Evolutionary conservation across 2,888 invertebrate species (phyloP).

Genomic region (Koerneria pararmatus): DNA sequence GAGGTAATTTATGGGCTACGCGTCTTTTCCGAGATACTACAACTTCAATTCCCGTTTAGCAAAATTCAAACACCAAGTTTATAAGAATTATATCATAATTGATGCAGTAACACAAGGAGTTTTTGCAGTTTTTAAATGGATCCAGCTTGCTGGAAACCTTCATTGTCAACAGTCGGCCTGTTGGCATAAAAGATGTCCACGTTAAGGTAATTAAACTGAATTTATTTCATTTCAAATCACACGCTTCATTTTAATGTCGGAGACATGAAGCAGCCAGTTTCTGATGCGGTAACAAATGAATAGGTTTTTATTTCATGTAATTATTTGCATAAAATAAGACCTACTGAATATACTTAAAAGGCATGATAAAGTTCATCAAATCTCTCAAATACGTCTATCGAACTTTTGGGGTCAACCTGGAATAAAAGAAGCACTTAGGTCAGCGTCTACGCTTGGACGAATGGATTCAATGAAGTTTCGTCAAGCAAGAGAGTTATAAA

Average conservation of each 20-base stretch:
- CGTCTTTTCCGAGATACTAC: no score
- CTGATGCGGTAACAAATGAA: no score
- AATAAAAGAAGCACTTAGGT: not conserved
- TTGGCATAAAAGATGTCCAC: slow-evolving; percentile 26
- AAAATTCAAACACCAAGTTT: not conserved
- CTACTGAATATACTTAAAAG: no score
- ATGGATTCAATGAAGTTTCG: slow-evolving; percentile 28
- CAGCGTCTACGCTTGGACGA: slow-evolving; percentile 26
- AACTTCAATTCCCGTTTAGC: no score
- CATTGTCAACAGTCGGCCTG: slow-evolving; percentile 32
- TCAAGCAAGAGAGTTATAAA: not conserved
- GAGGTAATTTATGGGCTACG: not conserved
- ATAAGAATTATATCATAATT: not conserved
- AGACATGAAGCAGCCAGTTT: no score
- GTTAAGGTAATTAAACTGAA: slow-evolving; percentile 30
- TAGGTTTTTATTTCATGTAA: no score
- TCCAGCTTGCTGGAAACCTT: slow-evolving; percentile 28
- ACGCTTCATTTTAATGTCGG: no score
- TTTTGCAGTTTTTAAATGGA: slow-evolving; percentile 33
- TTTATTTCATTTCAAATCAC: no score
- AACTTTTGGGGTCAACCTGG: no score
- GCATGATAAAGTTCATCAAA: no score
- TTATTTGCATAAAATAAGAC: no score
- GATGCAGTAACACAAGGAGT: not conserved
- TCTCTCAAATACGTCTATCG: no score